Evolutionary conservation across 2,797 vertebrate genomes (phyloP).

Genomic region (Squalus acanthias): DNA sequence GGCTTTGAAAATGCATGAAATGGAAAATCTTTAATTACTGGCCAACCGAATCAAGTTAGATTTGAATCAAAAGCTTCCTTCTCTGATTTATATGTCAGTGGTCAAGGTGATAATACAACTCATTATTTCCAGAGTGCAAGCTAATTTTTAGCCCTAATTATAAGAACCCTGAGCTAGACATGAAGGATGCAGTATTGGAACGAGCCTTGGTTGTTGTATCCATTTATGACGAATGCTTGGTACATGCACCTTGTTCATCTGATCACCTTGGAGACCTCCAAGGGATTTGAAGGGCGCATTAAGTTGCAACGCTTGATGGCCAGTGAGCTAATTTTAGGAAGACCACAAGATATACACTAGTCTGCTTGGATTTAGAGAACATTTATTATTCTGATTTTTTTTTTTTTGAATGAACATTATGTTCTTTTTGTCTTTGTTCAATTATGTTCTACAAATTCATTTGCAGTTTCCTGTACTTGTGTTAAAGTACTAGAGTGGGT

Average conservation of each 20-base stretch:
- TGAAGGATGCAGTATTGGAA: background rate
- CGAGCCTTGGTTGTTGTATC: background rate
- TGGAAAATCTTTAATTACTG: background rate
- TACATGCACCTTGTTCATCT: background rate
- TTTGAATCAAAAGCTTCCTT: background rate
- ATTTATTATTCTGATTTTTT: background rate
- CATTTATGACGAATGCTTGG: background rate
- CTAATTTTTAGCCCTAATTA: background rate
- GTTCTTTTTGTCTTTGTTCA: background rate
- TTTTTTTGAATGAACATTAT: background rate
- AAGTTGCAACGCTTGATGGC: background rate
- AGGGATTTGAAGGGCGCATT: background rate
- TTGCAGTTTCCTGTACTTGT: background rate
- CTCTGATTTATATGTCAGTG: background rate
- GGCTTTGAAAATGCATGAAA: background rate
- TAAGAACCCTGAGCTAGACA: background rate
- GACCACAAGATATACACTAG: background rate
- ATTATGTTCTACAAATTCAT: background rate
- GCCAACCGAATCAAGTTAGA: too few species aligned
- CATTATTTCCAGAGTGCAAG: background rate
- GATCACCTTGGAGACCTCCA: background rate
- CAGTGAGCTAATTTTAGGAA: background rate
- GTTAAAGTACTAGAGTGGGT: background rate
- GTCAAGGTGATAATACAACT: background rate
- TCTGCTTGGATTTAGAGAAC: background rate